phyloP scores from a whole-genome alignment of 2,888 invertebrate genomes.

The Lithophane semibrunnea region DNA sequence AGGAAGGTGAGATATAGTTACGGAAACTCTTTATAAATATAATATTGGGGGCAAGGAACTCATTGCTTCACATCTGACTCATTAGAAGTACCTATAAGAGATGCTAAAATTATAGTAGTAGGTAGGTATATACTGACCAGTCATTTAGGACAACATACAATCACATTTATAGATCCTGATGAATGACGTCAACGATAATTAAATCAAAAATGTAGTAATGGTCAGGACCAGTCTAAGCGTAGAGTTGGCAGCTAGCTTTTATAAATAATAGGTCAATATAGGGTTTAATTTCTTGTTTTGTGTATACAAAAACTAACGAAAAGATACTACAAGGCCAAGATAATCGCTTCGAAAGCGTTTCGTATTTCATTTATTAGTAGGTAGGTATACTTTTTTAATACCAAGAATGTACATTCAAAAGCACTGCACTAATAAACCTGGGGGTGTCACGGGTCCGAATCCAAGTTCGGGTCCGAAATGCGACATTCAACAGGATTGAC shows the following conservation, averaged over 20 bases:
- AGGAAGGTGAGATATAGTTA: constrained; percentile 25
- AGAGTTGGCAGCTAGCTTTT: not conserved
- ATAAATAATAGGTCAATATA: not conserved
- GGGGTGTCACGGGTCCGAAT: no score
- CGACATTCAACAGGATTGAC: no score
- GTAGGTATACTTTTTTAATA: no score
- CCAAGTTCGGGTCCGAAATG: no score
- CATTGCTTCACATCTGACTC: not conserved
- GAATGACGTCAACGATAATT: constrained; percentile 1
- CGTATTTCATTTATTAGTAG: no score
- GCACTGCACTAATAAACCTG: no score
- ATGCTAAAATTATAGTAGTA: not conserved
- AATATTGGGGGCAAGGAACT: constrained; percentile 6
- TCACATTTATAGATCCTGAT: not conserved
- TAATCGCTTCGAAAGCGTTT: no score
- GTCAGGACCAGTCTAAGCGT: not conserved
- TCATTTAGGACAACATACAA: not conserved
- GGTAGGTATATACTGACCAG: no score
- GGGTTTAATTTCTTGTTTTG: not conserved
- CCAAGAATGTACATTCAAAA: no score
- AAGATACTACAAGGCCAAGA: not conserved
- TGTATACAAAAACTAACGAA: not conserved
- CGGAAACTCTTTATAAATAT: not conserved
- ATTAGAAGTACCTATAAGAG: not conserved
- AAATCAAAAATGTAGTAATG: not conserved